Base-by-base conservation (phyloP, 2,888 invertebrate species). In the Stenotaenia linearis region DNA sequence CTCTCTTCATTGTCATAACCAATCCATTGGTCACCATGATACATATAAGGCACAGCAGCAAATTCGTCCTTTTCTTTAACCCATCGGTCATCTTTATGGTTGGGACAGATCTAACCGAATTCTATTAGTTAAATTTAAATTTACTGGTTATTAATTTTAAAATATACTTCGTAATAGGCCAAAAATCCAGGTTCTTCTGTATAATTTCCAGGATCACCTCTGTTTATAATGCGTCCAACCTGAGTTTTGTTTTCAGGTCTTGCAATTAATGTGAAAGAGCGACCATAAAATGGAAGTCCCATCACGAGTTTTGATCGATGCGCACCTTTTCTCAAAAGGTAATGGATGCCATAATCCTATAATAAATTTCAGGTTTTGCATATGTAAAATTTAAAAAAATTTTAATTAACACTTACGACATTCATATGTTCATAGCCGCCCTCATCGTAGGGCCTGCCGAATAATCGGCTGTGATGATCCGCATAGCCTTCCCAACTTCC, bases 401-500 rank as follows among this genome's bases (percentile, higher is more conserved):
- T 18, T 45, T 5, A n/a, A 45, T 3, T n/a, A 30, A 45, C n/a
- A 82, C 90, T 88, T 88, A 93, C 93, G 69, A 94, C 90, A 87
- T 96, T 96, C 85, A 94, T 95, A 85, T 92, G 94, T 61, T 91
- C 90, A 79, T 90, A 78, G 30, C 79, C 76, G 23, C 78, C 91
- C 81, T 93, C 93, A 84, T 95, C 95, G 74, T 93, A 92, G 1
- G 93, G 92, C 85, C 95, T 94, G 84, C 92, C 90, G 83, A 91
- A 94, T 56, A 96, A 86, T 0, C 95, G 96, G 0, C 95, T 93
- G 0, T 95, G 93, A 84, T 96, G 96, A 0, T 95, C 96, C 0
- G 95, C 96, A 85, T 92, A 92, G 85, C 93, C 94, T 84, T 95
- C 95, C 95, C 95, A 96, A 84, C 94, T 94, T 0, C 95, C 95